A percentile compares a stretch with the other conserved stretches of the same genome.
Evolutionary conservation across 2,797 vertebrate genomes (phyloP).

Genomic region (Takifugu ocellatus): DNA sequence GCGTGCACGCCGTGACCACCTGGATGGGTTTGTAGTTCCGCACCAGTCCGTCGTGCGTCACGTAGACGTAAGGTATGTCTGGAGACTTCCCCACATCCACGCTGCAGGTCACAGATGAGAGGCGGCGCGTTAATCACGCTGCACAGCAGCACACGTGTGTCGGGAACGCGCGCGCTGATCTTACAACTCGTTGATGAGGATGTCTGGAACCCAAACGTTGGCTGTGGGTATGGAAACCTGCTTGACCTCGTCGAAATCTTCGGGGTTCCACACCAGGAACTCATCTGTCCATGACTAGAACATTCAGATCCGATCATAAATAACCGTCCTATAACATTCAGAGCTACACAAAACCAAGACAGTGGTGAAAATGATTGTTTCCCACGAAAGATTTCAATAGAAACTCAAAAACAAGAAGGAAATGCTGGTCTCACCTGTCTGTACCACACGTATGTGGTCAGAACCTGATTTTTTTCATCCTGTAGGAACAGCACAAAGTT

Average conservation of each 20-base stretch:
- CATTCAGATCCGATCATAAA: background rate
- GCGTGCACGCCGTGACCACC: conserved; percentile 92
- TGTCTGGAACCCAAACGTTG: conserved; percentile 94
- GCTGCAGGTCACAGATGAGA: conserved; percentile 60
- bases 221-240: conserved; percentile 86
- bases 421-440: conserved; percentile 79
- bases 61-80: conserved; percentile 91
- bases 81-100: conserved; percentile 96
- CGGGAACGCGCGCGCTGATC: conserved; percentile 34
- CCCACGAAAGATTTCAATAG: too few species aligned
- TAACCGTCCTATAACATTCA: background rate
- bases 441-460: conserved; percentile 98
- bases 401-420: background rate
- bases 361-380: too few species aligned
- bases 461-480: conserved; percentile 98
- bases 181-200: conserved; percentile 98
- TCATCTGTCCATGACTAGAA: conserved; percentile 88
- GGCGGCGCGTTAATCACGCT: background rate
- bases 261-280: conserved; percentile 89
- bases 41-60: conserved; percentile 83
- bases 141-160: background rate
- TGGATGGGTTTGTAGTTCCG: conserved; percentile 96
- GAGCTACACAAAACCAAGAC: too few species aligned
- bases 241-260: conserved; percentile 86
- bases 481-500: conserved; percentile 42